Evolutionary conservation across 2,113 vertebrate genomes (phyloP).

Genomic region (Lonchura striata): DNA sequence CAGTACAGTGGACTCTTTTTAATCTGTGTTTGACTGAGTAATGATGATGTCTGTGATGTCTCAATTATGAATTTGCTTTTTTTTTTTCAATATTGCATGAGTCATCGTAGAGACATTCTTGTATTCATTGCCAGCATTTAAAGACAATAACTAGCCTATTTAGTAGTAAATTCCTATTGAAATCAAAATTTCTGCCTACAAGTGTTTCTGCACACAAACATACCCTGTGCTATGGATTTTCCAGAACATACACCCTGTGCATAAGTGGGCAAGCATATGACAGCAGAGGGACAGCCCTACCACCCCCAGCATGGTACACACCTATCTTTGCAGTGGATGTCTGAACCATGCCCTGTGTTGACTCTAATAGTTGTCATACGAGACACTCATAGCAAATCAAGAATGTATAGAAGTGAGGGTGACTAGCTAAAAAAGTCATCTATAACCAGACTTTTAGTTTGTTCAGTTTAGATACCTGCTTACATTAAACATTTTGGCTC

Average conservation of each 20-base stretch:
- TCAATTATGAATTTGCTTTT: background rate
- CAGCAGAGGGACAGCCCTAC: background rate
- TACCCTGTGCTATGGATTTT: background rate
- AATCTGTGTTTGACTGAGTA: background rate
- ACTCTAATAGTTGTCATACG: background rate
- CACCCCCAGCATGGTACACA: background rate
- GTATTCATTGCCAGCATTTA: background rate
- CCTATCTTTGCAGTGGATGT: background rate
- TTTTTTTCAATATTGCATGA: background rate
- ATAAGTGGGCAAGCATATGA: background rate
- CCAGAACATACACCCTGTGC: background rate
- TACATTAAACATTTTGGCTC: background rate
- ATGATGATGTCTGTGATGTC: background rate
- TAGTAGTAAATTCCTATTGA: background rate
- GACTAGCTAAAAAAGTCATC: background rate
- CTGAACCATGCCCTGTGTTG: background rate
- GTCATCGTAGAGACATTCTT: conserved; percentile 15
- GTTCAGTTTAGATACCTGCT: background rate
- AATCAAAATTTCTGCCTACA: background rate
- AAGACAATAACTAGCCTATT: background rate
- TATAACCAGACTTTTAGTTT: background rate
- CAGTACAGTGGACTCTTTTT: background rate
- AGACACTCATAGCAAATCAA: background rate
- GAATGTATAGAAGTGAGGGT: background rate
- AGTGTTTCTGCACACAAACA: background rate